Evolutionary conservation across 2,797 vertebrate species (phyloP), one percentile per base, ranked within the genome.

Genomic region (Acipenser oxyrinchus): DNA sequence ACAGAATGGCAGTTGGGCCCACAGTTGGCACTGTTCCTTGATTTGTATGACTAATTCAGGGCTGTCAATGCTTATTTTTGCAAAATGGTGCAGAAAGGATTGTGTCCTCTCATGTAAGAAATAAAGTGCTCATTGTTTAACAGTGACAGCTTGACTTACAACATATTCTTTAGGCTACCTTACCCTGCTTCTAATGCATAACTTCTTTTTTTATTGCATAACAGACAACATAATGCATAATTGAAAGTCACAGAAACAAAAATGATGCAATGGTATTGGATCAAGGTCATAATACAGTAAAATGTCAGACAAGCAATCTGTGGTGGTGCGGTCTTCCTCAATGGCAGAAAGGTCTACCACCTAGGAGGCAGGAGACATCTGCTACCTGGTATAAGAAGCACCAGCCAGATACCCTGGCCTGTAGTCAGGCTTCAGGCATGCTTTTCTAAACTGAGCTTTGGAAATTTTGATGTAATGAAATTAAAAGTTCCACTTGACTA

Each of bases 381-480:
- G 72, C 66, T 69, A 73, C 63, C 69, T 78, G 69, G 67, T 69
- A 62, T 11, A 68, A 71, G 68, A 73, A 70, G 70, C 71, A 66
- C 61, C 65, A 65, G 77, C 53, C 72, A 64, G 59, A 70, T 9
- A 55, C 60, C 62, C 55, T 58, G 55, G 55, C 55, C 10, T n/a
- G 6, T 6, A 58, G 55, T n/a, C 55, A 68, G 52, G 63, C 64
- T 62, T 62, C 59, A 62, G 69, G 61, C 70, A 51, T 63, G 37
- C 3, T 63, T 68, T 13, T 23, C 3, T 11, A 62, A 53, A 11
- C 71, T 66, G 12, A 58, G 63, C 53, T 72, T 57, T 70, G 60
- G 50, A 71, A 67, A 71, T 57, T 70, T 57, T 10, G 49, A 61
- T 13, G 52, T 37, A 15, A 63, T n/a, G 48, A 52, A 75, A 71